Evolutionary conservation across 2,888 invertebrate genomes (phyloP).

Genomic region (Mystacides longicornis): DNA sequence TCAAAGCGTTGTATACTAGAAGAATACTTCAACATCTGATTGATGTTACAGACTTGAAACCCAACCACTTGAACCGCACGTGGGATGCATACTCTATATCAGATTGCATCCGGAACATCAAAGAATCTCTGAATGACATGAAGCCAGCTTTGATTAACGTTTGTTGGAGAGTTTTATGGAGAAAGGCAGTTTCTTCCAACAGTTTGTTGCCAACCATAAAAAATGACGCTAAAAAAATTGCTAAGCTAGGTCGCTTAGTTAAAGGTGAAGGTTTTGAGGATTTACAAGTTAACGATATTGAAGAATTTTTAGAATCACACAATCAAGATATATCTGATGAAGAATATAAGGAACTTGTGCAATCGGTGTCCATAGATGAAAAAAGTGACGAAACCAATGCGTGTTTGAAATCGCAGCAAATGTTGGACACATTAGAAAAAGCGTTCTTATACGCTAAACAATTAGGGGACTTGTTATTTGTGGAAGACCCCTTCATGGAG

Average conservation of each 20-base stretch:
- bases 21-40: conserved; percentile 7
- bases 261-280: conserved; percentile 13
- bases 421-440: conserved; percentile 10
- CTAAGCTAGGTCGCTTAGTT: conserved; percentile 3
- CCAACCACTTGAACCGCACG: conserved; percentile 1
- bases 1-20: conserved; percentile 11
- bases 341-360: conserved; percentile 5
- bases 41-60: background rate
- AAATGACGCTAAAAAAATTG: conserved; percentile 12
- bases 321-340: background rate
- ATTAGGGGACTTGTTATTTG: conserved; percentile 5
- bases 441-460: conserved; percentile 5
- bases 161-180: conserved; percentile 14
- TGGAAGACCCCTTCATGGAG: conserved; percentile 11
- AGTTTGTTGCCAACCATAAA: conserved; percentile 5
- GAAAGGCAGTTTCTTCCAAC: background rate
- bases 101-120: conserved; percentile 9
- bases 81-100: conserved; percentile 12
- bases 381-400: conserved; percentile 5
- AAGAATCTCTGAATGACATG: conserved; percentile 9
- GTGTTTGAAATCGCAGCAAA: conserved; percentile 11
- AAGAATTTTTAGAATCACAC: conserved; percentile 13
- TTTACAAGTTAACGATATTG: conserved; percentile 6
- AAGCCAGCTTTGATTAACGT: conserved; percentile 7
- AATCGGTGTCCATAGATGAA: background rate